These are phyloP conservation scores for Pollenia angustigena DNA, from an alignment of 2,888 invertebrate genomes.

Conservation along the genomic window DNA sequence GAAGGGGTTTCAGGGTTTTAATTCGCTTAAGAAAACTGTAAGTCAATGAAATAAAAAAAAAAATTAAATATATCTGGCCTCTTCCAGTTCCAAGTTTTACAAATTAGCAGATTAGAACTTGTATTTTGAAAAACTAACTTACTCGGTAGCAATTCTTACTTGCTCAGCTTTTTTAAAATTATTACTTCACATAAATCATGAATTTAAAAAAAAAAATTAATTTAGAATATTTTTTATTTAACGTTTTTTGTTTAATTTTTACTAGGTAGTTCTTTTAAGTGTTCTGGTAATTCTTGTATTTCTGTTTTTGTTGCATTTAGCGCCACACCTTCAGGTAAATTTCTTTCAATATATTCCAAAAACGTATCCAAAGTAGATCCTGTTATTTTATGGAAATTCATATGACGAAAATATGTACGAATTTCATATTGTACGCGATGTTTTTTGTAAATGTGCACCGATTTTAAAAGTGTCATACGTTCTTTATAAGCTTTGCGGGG, in stretches of 20 bases:
- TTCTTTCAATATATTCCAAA: conserved; percentile 97
- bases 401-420: conserved; percentile 94
- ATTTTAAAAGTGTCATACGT: conserved; percentile 92
- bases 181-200: neutral
- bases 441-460: conserved; percentile 95
- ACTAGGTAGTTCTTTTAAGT: conserved; percentile 84
- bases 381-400: conserved; percentile 93
- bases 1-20: no score
- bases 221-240: neutral
- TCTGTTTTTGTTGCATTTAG: conserved; percentile 94
- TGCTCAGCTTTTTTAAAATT: neutral
- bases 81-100: no score
- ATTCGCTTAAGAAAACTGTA: no score
- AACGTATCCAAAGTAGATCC: conserved; percentile 98
- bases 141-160: neutral
- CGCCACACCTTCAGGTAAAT: conserved; percentile 98
- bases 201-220: neutral
- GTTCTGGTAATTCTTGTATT: conserved; percentile 86
- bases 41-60: no score
- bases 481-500: conserved; percentile 90
- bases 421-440: conserved; percentile 98
- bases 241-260: conserved; percentile 75
- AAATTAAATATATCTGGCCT: no score
- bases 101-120: no score
- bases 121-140: neutral